These are phyloP conservation scores for Psilopogon haemacephalus DNA, from an alignment of 2,113 vertebrate species.

Conservation along the genomic window DNA sequence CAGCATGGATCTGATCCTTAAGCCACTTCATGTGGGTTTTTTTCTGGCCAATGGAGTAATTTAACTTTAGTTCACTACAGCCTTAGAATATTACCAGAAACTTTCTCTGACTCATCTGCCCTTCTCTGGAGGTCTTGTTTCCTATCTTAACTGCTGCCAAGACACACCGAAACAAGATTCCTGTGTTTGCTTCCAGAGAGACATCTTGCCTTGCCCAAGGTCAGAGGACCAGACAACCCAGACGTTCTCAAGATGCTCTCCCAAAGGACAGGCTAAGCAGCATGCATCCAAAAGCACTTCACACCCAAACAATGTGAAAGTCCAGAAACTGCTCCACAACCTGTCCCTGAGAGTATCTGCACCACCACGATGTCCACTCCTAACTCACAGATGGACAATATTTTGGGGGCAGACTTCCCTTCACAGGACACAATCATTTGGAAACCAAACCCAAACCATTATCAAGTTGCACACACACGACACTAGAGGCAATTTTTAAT, in stretches of 20 bases:
- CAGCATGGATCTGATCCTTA: not conserved
- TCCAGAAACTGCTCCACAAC: fast-evolving
- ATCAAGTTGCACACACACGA: fast-evolving
- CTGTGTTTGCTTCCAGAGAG: not conserved
- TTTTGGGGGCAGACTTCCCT: not conserved
- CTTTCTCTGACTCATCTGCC: not conserved
- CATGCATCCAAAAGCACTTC: not conserved
- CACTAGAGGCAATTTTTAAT: not conserved
- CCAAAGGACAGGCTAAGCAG: not conserved
- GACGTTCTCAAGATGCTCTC: not conserved
- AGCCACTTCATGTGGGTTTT: not conserved
- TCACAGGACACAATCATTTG: not conserved
- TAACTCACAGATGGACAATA: not conserved
- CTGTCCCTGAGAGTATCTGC: not conserved
- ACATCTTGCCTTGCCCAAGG: not conserved
- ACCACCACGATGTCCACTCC: not conserved
- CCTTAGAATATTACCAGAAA: not conserved
- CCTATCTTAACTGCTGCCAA: not conserved
- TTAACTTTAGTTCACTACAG: not conserved
- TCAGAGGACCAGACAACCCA: not conserved
- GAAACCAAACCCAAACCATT: not conserved
- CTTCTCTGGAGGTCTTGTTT: not conserved
- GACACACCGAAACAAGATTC: not conserved
- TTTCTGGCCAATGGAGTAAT: not conserved
- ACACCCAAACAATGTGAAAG: not conserved